Evolutionary conservation across 2,888 invertebrate genomes (phyloP), one percentile per base, ranked within the genome.

Genomic region (Sesamia inferens): DNA sequence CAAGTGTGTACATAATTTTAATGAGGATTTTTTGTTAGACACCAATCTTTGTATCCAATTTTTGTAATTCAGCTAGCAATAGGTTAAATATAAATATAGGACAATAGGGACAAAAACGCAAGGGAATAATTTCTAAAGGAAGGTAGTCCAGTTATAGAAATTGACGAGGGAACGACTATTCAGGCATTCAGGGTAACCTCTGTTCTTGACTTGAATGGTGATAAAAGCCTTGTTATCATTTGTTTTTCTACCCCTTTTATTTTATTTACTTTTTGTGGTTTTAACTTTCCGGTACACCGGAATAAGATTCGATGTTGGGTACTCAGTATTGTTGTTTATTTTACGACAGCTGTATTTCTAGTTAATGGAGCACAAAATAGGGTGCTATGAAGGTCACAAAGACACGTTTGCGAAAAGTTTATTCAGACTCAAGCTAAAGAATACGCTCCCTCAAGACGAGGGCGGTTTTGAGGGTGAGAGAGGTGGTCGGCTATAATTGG

Each of bases 351-450:
- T 81, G 71, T 67, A 24, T 73, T 66, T 69, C 48, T 71, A 75
- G 62, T 57, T 82, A 64, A 81, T 78, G 64, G 74, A 65, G 63
- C 66, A 62, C 57, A 55, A 47, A 57, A 76, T 78, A 74, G 77
- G 68, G 66, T 51, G 71, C 13, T 55, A 48, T 11, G 64, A 59
- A 54, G 0, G 76, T 48, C 54, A 70, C 47, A 42, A 39, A 62
- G 61, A 39, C 48, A 42, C 31, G 61, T 57, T 65, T 47, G 31
- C 11, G 13, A 55, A 55, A 71, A 71, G 55, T 44, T 77, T 62
- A 48, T 65, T 70, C 51, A 44, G 62, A 75, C 44, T 51, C 14
- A 70, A 48, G 47, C 3, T 61, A 14, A 63, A 68, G 55, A 62
- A 59, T 72, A 74, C 11, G 19, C n/a, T 54, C 14, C 58, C 16